Evolutionary conservation across 2,113 vertebrate genomes (phyloP), one percentile per base, ranked within the genome.

Genomic region (Pteruthius melanotis): DNA sequence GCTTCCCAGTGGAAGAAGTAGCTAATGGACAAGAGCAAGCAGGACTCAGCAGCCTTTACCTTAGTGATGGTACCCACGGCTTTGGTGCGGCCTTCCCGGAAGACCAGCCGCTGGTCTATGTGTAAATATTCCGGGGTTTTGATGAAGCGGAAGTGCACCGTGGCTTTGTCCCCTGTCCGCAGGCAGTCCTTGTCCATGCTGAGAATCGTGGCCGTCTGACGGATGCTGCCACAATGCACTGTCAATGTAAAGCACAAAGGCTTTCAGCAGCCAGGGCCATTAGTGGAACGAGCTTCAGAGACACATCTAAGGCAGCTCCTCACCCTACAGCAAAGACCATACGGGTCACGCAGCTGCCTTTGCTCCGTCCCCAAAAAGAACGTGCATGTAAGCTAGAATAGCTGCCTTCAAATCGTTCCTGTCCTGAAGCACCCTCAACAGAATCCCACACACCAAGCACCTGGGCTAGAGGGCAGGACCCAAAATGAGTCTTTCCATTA

Each of bases 21-120:
- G 40, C 22, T 66, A 54, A 83, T 5, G 39, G 42, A 27, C n/a
- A 88, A 49, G 81, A 19, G 23, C 42, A 21, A 56, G n/a, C 3
- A 0, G 0, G 47, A n/a, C 45, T 89, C 9, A 3, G 45, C 64
- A 66, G 75, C 77, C 83, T 78, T 74, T 94, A 99, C 99, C 99
- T 99, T 99, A 23, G 99, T 99, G 98, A 99, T 99, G 94, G 99
- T 99, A 72, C 99, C 99, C 84, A 99, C 99, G 18, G 99, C 99
- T 96, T 99, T 99, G 88, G 99, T 99, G 87, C 99, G 99, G 54
- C 99, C 99, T 98, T 99, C 99, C 65, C 99, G 98, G 97, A 99
- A 99, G 95, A 99, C 99, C 93, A 99, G 98, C 57, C 99, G 98
- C 98, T 99, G 99, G 96, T 99, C 99, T 91, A 99, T 98, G 93